Conservation (phyloP, 1,140 invertebrate genomes). For the Calosoma granatense region DNA sequence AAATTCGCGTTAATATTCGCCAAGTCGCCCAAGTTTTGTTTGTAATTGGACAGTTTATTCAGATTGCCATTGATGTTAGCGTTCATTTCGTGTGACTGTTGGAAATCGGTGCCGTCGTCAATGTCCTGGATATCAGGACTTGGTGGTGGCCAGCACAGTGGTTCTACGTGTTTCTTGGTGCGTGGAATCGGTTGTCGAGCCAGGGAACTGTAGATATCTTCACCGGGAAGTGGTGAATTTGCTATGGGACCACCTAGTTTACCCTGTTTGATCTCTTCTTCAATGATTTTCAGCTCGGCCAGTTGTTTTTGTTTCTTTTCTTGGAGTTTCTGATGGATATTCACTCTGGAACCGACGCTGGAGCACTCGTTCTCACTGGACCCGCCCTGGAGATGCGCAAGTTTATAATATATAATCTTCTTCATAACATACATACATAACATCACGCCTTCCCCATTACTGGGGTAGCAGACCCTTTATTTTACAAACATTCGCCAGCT, state of each 20-base stretch:
- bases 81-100: constrained; percentile 1
- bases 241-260: constrained; percentile 46
- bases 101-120: not conserved
- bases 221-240: constrained; percentile 36
- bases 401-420: not conserved
- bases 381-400: constrained; percentile 42
- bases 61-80: constrained; percentile 8
- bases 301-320: constrained; percentile 83
- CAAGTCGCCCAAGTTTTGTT: constrained; percentile 8
- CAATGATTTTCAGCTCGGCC: constrained; percentile 66
- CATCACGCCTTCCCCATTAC: too few species aligned
- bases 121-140: constrained; percentile 19
- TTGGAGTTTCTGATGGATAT: constrained; percentile 77
- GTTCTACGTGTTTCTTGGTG: constrained; percentile 45
- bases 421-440: too few species aligned
- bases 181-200: constrained; percentile 46
- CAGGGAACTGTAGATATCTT: constrained; percentile 30
- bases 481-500: too few species aligned
- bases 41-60: constrained; percentile 10
- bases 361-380: constrained; percentile 62
- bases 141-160: constrained; percentile 28
- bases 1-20: not conserved
- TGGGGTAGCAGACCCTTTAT: too few species aligned
- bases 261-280: constrained; percentile 78
- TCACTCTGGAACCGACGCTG: constrained; percentile 62